Base-by-base conservation (phyloP, 2,888 invertebrate species). In the Argyresthia albistria region DNA sequence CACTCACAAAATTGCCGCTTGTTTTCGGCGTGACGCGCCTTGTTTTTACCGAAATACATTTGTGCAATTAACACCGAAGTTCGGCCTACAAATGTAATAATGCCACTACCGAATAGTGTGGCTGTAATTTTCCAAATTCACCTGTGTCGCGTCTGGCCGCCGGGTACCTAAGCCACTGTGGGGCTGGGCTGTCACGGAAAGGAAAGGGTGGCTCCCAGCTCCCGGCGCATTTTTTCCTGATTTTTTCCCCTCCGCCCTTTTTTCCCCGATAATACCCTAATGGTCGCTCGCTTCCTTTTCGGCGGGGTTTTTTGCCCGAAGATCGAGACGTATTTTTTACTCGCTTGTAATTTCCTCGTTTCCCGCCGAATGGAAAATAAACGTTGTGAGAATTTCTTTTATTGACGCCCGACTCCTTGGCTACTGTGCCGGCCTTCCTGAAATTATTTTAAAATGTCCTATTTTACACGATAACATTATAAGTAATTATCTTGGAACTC, bases 281-380 rank as follows among this genome's bases (percentile, higher is more conserved):
- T 87, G 87, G 87, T 80, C 76, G 80, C 77, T 73, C 67, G 83
- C 83, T 87, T 87, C 86, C 84, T 86, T 84, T 86, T 82, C 76
- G 78, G 71, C 70, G 70, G 73, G n/a, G 71, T 74, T 80, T 80
- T 81, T 78, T 73, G 66, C 64, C 64, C 73, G 69, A 82, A 83
- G 83, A 84, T 80, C 81, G 80, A 76, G 78, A 79, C 76, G 77
- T 77, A 76, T 83, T 86, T 86, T 84, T 82, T 78, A 76, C 76
- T 70, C 67, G 66, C 60, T 65, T 71, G 83, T 82, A 82, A 82
- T 84, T 84, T 80, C 71, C 74, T 75, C 76, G 74, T 76, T 80
- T 80, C 73, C 76, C 66, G 69, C 67, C 65, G 70, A 75, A 79
- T 80, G 73, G 76, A 78, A 76, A 77, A 78, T 76, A 77, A 74